Conservation (phyloP, 2,113 vertebrate species). For the Narcine bancroftii region DNA sequence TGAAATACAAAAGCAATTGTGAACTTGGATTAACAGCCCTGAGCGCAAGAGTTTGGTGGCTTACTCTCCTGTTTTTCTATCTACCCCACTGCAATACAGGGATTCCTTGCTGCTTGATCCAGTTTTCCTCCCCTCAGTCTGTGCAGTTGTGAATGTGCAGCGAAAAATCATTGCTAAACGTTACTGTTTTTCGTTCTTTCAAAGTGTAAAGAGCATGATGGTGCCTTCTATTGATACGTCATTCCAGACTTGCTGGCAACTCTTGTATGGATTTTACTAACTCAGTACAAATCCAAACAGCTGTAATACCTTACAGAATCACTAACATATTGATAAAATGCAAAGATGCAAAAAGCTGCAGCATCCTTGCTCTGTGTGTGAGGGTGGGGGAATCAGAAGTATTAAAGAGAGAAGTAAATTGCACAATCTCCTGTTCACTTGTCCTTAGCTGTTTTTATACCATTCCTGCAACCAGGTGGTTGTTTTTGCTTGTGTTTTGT, state of each 20-base stretch:
- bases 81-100: slow-evolving; percentile 62
- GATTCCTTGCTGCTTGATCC: slow-evolving; percentile 59
- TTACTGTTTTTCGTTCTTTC: slow-evolving; percentile 68
- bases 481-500: neutral
- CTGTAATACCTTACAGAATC: slow-evolving; percentile 62
- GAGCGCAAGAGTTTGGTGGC: slow-evolving; percentile 48
- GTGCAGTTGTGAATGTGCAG: slow-evolving; percentile 57
- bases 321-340: slow-evolving; percentile 53
- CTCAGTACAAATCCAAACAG: slow-evolving; percentile 60
- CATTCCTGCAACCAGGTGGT: slow-evolving; percentile 3
- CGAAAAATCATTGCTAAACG: slow-evolving; percentile 60
- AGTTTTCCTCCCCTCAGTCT: slow-evolving; percentile 47
- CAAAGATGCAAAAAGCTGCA: slow-evolving; percentile 60
- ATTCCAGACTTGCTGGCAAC: slow-evolving; percentile 80
- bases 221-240: slow-evolving; percentile 89
- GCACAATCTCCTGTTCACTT: slow-evolving; percentile 29
- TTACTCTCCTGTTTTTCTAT: slow-evolving; percentile 43
- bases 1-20: slow-evolving; percentile 51
- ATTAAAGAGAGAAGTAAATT: slow-evolving; percentile 29
- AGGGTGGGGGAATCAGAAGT: neutral
- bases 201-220: slow-evolving; percentile 77
- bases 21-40: slow-evolving; percentile 54
- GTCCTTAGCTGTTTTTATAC: neutral
- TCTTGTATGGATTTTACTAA: slow-evolving; percentile 67
- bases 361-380: slow-evolving; percentile 61